Evolutionary conservation across 2,888 invertebrate genomes (phyloP), one percentile per base, ranked within the genome.

Genomic region (Altica lythri): DNA sequence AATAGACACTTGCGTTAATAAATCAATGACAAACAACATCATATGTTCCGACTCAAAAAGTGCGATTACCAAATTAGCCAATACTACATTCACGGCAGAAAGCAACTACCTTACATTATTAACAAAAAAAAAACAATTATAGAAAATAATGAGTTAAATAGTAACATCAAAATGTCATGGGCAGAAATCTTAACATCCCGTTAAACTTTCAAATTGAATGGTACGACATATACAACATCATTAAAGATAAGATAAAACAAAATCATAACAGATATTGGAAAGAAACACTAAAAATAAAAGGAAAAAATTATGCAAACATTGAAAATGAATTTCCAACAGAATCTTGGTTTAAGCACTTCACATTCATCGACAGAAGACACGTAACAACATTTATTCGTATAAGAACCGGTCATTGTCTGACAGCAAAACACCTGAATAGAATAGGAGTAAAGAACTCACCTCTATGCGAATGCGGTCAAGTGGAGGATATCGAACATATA

Each of bases 21-120:
- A 46, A 46, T 5, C 17, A 1, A 16, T 46, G n/a, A 17, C 14
- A 2, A 46, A 46, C 18, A 13, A 10, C 10, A 46, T 46, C 9
- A 46, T 46, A 12, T 46, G 32, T 9, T 34, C 46, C 5, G 46
- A 46, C n/a, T 46, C 34, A n/a, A 32, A 34, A 46, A 46, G 46
- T 16, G 34, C 46, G 9, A 32, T 46, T 1, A n/a, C 32, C 32
- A 46, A 10, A 10, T 12, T 46, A 2, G 19, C 4, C n/a, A 18
- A 22, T 22, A 17, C 3, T 10, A 34, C 10, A 19, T 10, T 32
- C 9, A n/a, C n/a, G n/a, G 46, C 34, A 14, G 17, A 30, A 16
- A 9, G 10, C 9, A 45, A 45, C 17, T 22, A 32, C 32, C 13
- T n/a, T 14, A 6, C n/a, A 9, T 4, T 43, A 25, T 3, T 12